Evolutionary conservation across 2,888 invertebrate genomes (phyloP).

Genomic region (Piscicola geometra): DNA sequence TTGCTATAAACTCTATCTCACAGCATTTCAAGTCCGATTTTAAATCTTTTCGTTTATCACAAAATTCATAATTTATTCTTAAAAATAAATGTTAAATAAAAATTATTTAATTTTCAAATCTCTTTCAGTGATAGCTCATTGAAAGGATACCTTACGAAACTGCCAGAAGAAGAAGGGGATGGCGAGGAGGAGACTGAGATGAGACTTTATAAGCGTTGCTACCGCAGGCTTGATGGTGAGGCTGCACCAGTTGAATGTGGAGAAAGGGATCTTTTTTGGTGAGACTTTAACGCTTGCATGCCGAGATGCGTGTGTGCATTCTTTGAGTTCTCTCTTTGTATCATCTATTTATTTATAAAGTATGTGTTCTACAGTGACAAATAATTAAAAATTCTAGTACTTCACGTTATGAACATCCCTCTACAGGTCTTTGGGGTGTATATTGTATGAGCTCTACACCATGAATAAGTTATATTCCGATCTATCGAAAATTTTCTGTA

Average conservation of each 20-base stretch:
- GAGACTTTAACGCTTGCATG: too few relatives aligned
- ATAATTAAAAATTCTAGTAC: too few relatives aligned
- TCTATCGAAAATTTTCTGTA: too few relatives aligned
- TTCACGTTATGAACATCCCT: too few relatives aligned
- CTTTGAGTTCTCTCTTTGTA: too few relatives aligned
- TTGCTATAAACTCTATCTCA: too few relatives aligned
- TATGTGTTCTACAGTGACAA: too few relatives aligned
- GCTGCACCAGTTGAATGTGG: too few relatives aligned
- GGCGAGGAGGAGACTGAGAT: neutral
- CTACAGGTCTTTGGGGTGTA: slow-evolving; percentile 1
- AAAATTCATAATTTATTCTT: neutral
- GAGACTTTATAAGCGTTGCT: neutral
- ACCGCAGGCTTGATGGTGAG: neutral
- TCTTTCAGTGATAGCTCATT: neutral
- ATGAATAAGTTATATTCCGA: neutral
- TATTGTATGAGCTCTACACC: slow-evolving; percentile 2
- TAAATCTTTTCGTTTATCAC: neutral
- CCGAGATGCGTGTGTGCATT: too few relatives aligned
- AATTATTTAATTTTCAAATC: too few relatives aligned
- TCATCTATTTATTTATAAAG: too few relatives aligned
- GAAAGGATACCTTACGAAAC: neutral
- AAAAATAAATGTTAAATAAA: neutral
- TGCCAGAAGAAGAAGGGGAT: neutral
- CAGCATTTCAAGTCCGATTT: neutral
- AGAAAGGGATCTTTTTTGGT: neutral